Base-by-base conservation (phyloP, 1,140 invertebrate genomes). In the Drosophila virilis region DNA sequence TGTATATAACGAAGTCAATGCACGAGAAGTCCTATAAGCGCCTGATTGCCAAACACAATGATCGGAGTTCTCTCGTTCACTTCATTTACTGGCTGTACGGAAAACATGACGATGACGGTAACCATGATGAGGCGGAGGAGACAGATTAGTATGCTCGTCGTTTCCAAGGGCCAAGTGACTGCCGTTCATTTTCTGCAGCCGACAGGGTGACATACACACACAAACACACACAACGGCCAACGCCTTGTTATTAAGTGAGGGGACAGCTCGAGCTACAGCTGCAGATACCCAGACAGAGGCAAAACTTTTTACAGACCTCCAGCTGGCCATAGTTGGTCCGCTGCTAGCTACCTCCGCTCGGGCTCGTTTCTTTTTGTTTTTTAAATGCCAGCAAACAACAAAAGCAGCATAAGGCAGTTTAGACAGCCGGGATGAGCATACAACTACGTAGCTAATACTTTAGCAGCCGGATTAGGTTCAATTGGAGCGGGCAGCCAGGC, bases 361-460 rank as follows among this genome's bases (percentile, higher is more conserved):
- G 43, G 58, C 28, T 71, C 40, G 54, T 38, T 59, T 52, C 42
- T 50, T 58, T 45, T 67, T 82, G 54, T 86, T 79, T 88, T 58
- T 78, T 89, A 83, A 86, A 86, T 86, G 83, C 83, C 83, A 74
- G 74, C 80, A 89, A 89, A 89, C 84, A 89, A 89, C 77, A 88
- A 84, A 89, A 89, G 84, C 84, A 89, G 80, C 83, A 88, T 88
- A 88, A 88, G 83, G 83, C 83, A 89, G 83, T 79, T 86, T 86
- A 79, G 83, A 88, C 83, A 88, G 78, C 73, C 79, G 77, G 83
- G 83, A 86, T 86, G 83, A 86, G 83, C 77, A 88, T 77, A 88
- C 84, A 89, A 89, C 84, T 77, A 88, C 84, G 84, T 80, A 88
- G 83, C 84, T 89, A 89, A 89, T 89, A 84, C 84, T 89, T 88